A percentile compares a stretch with the other conserved stretches of the same genome.
Conservation (phyloP, 2,888 invertebrate genomes). For the Trissolcus japonicus region DNA sequence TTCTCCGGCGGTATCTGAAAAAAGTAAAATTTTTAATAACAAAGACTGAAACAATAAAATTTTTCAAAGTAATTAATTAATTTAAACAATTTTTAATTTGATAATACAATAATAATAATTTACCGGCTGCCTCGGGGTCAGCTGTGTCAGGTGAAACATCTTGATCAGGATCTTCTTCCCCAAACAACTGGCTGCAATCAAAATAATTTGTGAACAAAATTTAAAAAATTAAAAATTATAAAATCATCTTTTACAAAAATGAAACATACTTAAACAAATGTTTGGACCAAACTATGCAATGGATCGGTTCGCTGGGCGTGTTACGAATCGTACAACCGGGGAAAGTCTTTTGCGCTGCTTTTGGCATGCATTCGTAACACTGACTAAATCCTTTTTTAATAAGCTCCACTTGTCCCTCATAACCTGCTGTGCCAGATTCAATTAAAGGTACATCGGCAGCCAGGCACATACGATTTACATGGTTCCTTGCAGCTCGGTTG, state of each 20-base stretch:
- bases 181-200: constrained; percentile 90
- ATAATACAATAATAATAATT: not conserved
- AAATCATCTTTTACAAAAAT: constrained; percentile 9
- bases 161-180: constrained; percentile 96
- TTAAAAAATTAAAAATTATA: constrained; percentile 13
- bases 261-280: constrained; percentile 93
- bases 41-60: too few relatives aligned
- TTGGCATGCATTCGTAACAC: constrained; percentile 97
- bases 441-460: constrained; percentile 95
- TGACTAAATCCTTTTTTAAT: constrained; percentile 92
- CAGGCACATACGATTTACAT: constrained; percentile 99
- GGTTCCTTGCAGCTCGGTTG: constrained; percentile 96
- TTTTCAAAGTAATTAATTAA: too few relatives aligned
- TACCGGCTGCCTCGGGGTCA: constrained; percentile 92
- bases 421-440: constrained; percentile 98
- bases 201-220: not conserved
- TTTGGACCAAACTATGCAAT: constrained; percentile 99
- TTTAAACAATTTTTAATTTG: too few relatives aligned
- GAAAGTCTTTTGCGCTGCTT: constrained; percentile 92
- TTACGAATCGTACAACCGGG: constrained; percentile 99
- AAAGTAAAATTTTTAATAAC: not conserved
- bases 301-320: constrained; percentile 98
- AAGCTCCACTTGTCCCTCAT: constrained; percentile 95
- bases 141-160: constrained; percentile 98
- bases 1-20: constrained; percentile 78